Evolutionary conservation across 2,113 vertebrate species (phyloP).

Genomic region (Cynocephalus volans): DNA sequence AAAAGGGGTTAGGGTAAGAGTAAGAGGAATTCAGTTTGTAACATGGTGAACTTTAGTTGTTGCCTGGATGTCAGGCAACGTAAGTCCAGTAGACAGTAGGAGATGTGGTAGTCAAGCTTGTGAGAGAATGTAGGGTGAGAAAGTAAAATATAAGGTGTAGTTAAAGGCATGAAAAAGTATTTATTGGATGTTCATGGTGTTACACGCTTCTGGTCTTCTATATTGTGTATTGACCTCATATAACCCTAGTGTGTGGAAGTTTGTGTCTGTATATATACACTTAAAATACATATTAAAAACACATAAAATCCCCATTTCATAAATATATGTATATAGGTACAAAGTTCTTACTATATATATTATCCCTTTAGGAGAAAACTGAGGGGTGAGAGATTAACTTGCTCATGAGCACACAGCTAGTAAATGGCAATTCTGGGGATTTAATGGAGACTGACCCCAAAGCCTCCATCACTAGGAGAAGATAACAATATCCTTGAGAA

Average conservation of each 20-base stretch:
- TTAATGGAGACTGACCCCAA: too few relatives aligned
- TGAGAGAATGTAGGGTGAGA: not conserved
- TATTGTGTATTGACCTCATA: not conserved
- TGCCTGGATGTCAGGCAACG: not conserved
- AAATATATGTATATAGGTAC: not conserved
- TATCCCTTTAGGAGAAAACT: not conserved
- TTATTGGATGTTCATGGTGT: not conserved
- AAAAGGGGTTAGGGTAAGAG: not conserved
- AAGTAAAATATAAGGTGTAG: not conserved
- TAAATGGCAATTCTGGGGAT: not conserved
- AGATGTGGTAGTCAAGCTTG: not conserved
- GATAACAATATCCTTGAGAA: not conserved
- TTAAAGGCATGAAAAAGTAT: not conserved
- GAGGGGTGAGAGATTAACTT: not conserved
- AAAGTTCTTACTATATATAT: not conserved
- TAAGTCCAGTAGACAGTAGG: not conserved
- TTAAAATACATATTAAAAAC: not conserved
- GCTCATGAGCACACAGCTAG: not conserved
- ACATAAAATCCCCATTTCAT: not conserved
- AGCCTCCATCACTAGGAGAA: not conserved
- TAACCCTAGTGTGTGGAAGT: not conserved
- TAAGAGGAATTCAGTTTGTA: not conserved
- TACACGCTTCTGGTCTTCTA: not conserved
- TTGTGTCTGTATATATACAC: not conserved
- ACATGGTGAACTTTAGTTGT: not conserved